Conservation (phyloP, 2,113 vertebrate species). For the Rhinoderma darwinii region DNA sequence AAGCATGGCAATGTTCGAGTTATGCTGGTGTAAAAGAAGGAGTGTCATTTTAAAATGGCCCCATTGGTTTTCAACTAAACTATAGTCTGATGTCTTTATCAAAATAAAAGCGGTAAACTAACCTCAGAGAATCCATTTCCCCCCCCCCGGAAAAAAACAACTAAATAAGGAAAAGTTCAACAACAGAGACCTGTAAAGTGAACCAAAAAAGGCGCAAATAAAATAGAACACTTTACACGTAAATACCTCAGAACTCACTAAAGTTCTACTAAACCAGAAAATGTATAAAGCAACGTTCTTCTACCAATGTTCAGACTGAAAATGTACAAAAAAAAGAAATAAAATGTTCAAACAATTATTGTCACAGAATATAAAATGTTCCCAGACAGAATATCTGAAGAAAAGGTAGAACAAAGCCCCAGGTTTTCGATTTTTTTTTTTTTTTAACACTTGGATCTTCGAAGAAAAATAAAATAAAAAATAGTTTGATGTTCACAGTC, state of each 20-base stretch:
- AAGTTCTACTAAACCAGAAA: not conserved
- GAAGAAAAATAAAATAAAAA: not conserved
- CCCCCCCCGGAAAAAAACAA: no score
- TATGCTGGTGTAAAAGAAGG: slow-evolving; percentile 44
- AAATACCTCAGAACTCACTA: not conserved
- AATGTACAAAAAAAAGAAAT: not conserved
- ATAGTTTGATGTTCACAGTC: not conserved
- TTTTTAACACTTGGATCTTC: no score
- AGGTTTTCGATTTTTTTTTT: not conserved
- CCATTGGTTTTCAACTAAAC: not conserved
- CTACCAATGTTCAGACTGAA: not conserved
- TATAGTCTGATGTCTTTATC: no score
- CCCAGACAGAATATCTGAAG: not conserved
- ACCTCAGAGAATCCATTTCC: not conserved
- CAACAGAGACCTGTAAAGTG: not conserved
- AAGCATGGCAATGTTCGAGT: not conserved
- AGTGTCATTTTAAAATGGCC: not conserved
- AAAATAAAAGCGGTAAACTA: not conserved
- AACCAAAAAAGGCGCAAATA: no score
- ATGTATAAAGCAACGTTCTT: not conserved
- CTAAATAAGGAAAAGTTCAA: not conserved
- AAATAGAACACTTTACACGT: not conserved
- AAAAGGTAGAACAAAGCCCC: not conserved
- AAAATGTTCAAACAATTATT: not conserved
- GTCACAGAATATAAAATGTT: slow-evolving; percentile 7